phyloP scores from a whole-genome alignment of 2,888 invertebrate species.

The Callyntrura guangdongensis region DNA sequence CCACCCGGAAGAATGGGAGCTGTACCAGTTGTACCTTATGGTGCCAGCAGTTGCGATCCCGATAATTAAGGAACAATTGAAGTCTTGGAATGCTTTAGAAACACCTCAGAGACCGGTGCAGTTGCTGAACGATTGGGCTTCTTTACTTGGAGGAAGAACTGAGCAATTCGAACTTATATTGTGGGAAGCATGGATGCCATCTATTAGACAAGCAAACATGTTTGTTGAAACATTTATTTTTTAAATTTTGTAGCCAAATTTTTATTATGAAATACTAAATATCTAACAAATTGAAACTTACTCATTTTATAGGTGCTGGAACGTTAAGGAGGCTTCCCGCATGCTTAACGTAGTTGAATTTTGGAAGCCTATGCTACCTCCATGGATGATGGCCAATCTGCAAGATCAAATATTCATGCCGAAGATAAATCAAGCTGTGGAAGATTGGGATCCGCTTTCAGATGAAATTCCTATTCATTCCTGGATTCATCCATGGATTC shows the following conservation, averaged over 20 bases:
- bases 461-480: conserved; percentile 98
- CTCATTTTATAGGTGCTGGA: conserved; percentile 90
- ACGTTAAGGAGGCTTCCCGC: conserved; percentile 92
- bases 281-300: neutral
- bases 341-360: conserved; percentile 92
- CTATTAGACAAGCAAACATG: conserved; percentile 91
- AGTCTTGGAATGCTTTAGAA: conserved; percentile 92
- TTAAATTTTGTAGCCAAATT: neutral
- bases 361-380: conserved; percentile 93
- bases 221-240: no score
- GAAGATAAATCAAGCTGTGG: conserved; percentile 90
- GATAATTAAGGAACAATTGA: conserved; percentile 91
- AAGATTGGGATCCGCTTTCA: conserved; percentile 97
- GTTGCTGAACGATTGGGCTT: conserved; percentile 85
- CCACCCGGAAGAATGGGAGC: conserved; percentile 90
- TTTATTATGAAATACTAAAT: no score
- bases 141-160: conserved; percentile 79
- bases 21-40: conserved; percentile 93
- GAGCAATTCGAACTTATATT: conserved; percentile 93
- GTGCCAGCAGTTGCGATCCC: conserved; percentile 95
- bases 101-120: conserved; percentile 89
- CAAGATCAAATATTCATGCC: conserved; percentile 94
- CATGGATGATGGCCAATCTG: conserved; percentile 93
- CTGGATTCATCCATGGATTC: conserved; percentile 99
- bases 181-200: conserved; percentile 97